A percentile compares a stretch with the other conserved stretches of the same genome.
phyloP scores from a whole-genome alignment of 1,140 invertebrate genomes.

The Platorchestia sp. region DNA sequence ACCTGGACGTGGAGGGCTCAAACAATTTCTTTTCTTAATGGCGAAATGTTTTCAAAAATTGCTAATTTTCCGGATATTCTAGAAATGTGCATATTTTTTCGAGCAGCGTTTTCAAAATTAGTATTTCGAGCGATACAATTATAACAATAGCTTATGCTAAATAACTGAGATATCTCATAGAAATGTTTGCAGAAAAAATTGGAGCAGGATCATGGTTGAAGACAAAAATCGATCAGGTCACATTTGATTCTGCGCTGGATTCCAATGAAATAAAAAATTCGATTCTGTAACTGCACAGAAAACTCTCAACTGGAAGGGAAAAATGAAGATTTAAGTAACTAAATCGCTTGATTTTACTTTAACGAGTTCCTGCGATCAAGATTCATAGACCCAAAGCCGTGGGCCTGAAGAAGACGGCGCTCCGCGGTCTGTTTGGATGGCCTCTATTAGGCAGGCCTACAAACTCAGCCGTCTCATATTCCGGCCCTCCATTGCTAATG shows the following conservation, averaged over 20 bases:
- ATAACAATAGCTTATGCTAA: background rate
- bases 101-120: background rate
- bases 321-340: background rate
- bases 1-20: no score
- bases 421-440: conserved; percentile 16
- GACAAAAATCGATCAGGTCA: background rate
- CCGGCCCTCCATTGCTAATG: conserved; percentile 39
- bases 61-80: background rate
- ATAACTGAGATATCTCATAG: background rate
- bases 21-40: no score
- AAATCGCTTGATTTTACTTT: background rate
- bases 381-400: conserved; percentile 26
- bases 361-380: conserved; percentile 23
- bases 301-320: background rate
- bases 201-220: background rate
- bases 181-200: background rate
- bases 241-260: background rate
- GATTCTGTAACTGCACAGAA: background rate
- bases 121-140: background rate
- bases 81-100: background rate
- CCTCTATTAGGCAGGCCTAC: conserved; percentile 13
- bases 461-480: conserved; percentile 28
- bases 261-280: background rate
- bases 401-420: conserved; percentile 14
- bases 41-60: no score